These are phyloP conservation scores for Ciconia boyciana DNA, from an alignment of 2,113 vertebrate genomes.

Conservation along the genomic window DNA sequence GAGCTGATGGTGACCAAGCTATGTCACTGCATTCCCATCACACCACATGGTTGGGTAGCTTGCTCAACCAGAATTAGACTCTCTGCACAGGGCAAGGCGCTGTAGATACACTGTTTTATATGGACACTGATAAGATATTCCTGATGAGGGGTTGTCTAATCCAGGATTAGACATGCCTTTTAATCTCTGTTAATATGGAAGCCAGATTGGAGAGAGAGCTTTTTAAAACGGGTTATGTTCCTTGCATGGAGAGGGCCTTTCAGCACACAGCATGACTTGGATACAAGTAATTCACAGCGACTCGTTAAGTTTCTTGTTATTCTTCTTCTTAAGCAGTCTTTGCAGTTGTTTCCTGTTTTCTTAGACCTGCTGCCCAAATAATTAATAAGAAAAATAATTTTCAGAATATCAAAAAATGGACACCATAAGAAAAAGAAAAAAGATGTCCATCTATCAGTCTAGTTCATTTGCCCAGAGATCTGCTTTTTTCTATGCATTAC, in stretches of 20 bases:
- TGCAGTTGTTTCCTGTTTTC: not conserved
- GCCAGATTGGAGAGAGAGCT: not conserved
- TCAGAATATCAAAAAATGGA: not conserved
- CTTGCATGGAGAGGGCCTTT: not conserved
- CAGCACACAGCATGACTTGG: not conserved
- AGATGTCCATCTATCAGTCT: not conserved
- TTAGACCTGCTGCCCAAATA: not conserved
- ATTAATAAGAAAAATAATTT: not conserved
- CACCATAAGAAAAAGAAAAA: not conserved
- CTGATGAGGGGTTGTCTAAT: not conserved
- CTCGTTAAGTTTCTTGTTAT: not conserved
- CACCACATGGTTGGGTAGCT: fast-evolving
- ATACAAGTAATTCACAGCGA: not conserved
- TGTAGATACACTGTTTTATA: fast-evolving
- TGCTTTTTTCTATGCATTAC: not conserved
- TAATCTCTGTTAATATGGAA: not conserved
- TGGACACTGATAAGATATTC: not conserved
- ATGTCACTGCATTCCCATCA: fast-evolving
- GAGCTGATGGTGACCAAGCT: not conserved
- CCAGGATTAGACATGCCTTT: not conserved
- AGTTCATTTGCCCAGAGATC: not conserved
- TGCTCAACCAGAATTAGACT: not conserved
- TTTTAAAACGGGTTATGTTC: not conserved
- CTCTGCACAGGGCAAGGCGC: not conserved
- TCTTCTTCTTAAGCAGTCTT: not conserved